Percentiles rank a stretch among this genome's conserved stretches.
Evolutionary conservation across 1,140 invertebrate species (phyloP).

Genomic region (Formica exsecta): DNA sequence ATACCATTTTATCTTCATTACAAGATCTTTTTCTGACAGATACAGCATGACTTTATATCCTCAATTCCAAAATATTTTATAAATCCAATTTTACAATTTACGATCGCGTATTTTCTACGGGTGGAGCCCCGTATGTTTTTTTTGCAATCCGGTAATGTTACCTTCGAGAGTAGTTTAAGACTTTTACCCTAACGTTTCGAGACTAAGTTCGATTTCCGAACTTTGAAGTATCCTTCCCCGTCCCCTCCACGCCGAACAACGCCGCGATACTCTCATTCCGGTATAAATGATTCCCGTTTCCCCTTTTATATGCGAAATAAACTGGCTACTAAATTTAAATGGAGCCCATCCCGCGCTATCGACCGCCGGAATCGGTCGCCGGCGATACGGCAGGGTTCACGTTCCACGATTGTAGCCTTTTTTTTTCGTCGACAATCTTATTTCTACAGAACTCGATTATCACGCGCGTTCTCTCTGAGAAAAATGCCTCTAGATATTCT

Average conservation of each 20-base stretch:
- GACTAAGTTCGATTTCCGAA: slow-evolving; percentile 47
- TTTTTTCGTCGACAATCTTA: slow-evolving; percentile 65
- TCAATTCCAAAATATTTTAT: slow-evolving; percentile 20
- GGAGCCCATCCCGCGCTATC: slow-evolving; percentile 52
- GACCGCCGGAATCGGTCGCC: slow-evolving; percentile 32
- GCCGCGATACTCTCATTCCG: slow-evolving; percentile 29
- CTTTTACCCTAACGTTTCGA: slow-evolving; percentile 42
- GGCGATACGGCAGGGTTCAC: not conserved
- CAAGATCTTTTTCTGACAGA: not conserved
- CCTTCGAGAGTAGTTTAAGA: slow-evolving; percentile 37
- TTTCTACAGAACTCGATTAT: slow-evolving; percentile 68
- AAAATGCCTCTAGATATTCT: slow-evolving; percentile 51
- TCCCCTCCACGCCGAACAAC: not conserved
- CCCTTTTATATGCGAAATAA: slow-evolving; percentile 53
- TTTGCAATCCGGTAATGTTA: slow-evolving; percentile 53
- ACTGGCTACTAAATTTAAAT: slow-evolving; percentile 62
- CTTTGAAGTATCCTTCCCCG: slow-evolving; percentile 33
- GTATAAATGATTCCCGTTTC: slow-evolving; percentile 50
- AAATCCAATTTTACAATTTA: slow-evolving; percentile 59
- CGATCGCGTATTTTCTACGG: slow-evolving; percentile 29
- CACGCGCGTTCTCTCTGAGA: slow-evolving; percentile 1
- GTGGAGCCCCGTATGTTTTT: not conserved
- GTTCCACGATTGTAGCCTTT: slow-evolving; percentile 43
- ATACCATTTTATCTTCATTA: not conserved
- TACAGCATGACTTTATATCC: not conserved